These are phyloP conservation scores for Leptinotarsa defecta DNA, from an alignment of 1,140 invertebrate species.

Conservation along the genomic window DNA sequence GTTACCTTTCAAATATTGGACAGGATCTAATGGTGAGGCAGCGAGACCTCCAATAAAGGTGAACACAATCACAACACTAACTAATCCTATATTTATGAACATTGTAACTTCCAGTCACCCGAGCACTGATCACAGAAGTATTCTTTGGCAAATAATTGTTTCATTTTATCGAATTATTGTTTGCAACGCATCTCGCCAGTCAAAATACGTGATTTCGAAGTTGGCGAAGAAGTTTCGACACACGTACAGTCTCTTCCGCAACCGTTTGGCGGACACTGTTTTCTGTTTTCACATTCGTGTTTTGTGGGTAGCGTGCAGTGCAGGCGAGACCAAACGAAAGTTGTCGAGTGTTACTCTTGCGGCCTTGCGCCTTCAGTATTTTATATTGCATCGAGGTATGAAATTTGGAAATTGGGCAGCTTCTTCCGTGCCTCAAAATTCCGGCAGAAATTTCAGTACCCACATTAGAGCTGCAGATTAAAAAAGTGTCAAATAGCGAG, in stretches of 20 bases:
- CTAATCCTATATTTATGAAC: slow-evolving; percentile 33
- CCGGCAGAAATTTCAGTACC: no score
- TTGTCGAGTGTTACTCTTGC: neutral
- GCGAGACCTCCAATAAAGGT: slow-evolving; percentile 33
- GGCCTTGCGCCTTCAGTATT: neutral
- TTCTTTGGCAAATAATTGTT: slow-evolving; percentile 29
- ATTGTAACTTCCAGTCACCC: slow-evolving; percentile 32
- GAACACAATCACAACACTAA: slow-evolving; percentile 36
- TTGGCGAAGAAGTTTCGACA: neutral
- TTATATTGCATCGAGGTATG: neutral
- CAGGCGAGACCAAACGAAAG: neutral
- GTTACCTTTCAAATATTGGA: slow-evolving; percentile 32
- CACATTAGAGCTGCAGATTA: no score
- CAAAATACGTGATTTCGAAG: slow-evolving; percentile 11
- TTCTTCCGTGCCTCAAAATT: no score
- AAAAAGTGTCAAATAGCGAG: no score
- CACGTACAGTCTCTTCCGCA: neutral
- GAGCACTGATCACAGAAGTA: slow-evolving; percentile 29
- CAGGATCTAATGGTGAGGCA: slow-evolving; percentile 38
- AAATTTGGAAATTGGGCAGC: no score
- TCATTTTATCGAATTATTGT: slow-evolving; percentile 29
- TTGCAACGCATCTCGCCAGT: neutral
- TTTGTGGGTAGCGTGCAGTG: neutral
- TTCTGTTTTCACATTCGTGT: neutral
- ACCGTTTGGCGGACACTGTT: neutral